Conservation (phyloP, 2,888 invertebrate genomes). For the Drosophila algonquin region DNA sequence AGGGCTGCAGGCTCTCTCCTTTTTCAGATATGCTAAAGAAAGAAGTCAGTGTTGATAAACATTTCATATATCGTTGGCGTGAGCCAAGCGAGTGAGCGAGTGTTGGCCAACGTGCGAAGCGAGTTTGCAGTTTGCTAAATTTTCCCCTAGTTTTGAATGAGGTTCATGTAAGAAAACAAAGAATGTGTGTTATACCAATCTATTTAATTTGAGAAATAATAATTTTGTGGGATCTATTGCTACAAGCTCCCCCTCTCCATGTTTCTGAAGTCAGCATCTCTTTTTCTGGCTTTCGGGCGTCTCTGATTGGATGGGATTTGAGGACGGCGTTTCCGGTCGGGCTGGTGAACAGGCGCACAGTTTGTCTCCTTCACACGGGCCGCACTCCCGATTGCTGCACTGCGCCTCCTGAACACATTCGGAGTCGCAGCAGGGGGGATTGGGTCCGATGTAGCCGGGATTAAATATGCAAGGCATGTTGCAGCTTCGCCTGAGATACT, state of each 20-base stretch:
- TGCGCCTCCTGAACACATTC: constrained; percentile 36
- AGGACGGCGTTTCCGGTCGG: constrained; percentile 14
- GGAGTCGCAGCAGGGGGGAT: constrained; percentile 63
- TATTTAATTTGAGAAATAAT: background rate
- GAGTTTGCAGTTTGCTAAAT: too few species aligned
- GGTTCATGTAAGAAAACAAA: too few species aligned
- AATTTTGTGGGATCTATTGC: background rate
- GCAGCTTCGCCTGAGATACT: constrained; percentile 7
- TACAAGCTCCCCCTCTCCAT: background rate
- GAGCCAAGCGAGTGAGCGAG: too few species aligned
- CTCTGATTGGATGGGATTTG: background rate
- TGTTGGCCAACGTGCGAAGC: too few species aligned
- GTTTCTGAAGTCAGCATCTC: background rate
- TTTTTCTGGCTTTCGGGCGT: background rate
- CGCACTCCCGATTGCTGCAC: constrained; percentile 54
- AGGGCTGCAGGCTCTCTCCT: too few species aligned
- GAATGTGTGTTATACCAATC: background rate
- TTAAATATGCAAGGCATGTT: constrained; percentile 61
- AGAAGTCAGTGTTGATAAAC: too few species aligned
- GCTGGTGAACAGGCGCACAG: background rate
- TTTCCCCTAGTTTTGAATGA: too few species aligned
- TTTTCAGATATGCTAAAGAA: too few species aligned
- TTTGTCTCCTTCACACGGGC: constrained; percentile 48
- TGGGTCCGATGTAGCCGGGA: constrained; percentile 66
- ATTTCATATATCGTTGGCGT: too few species aligned